A percentile compares a stretch with the other conserved stretches of the same genome.
phyloP scores from a whole-genome alignment of 2,113 vertebrate genomes.

The Gasterosteus nipponicus region DNA sequence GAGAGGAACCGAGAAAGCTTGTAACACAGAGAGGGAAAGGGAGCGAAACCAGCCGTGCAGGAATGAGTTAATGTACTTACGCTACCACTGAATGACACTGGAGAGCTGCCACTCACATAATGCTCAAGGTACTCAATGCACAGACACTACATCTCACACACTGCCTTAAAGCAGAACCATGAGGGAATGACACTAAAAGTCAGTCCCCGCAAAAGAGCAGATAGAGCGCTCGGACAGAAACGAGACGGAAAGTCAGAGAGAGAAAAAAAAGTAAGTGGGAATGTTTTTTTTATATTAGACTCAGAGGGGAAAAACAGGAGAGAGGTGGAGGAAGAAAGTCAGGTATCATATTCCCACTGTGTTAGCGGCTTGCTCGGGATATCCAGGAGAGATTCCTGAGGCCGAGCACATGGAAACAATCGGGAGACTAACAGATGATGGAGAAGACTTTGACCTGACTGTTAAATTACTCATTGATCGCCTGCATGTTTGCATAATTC shows the following conservation, averaged over 20 bases:
- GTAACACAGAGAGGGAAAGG: constrained; percentile 64
- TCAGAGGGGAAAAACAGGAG: not conserved
- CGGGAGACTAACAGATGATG: constrained; percentile 18
- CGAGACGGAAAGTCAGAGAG: constrained; percentile 14
- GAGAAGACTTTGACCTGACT: constrained; percentile 5
- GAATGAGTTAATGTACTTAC: constrained; percentile 73
- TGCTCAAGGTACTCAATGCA: constrained; percentile 16
- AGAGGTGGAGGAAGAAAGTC: constrained; percentile 31
- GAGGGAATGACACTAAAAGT: constrained; percentile 35
- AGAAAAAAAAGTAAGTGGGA: constrained; percentile 15
- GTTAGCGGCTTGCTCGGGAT: constrained; percentile 51
- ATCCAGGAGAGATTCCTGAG: constrained; percentile 65
- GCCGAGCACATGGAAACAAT: constrained; percentile 61
- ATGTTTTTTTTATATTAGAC: constrained; percentile 40
- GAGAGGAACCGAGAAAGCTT: constrained; percentile 59
- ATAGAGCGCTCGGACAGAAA: constrained; percentile 16
- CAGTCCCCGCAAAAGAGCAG: constrained; percentile 18
- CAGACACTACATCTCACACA: constrained; percentile 5
- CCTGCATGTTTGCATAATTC: constrained; percentile 4
- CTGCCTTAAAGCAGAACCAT: constrained; percentile 1
- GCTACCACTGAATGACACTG: constrained; percentile 28
- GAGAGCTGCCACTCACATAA: constrained; percentile 9
- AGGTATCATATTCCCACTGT: constrained; percentile 57
- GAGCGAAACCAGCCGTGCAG: constrained; percentile 81
- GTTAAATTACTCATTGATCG: constrained; percentile 3